Base-by-base conservation (phyloP, 2,888 invertebrate genomes). In the Meghimatium bilineatum region DNA sequence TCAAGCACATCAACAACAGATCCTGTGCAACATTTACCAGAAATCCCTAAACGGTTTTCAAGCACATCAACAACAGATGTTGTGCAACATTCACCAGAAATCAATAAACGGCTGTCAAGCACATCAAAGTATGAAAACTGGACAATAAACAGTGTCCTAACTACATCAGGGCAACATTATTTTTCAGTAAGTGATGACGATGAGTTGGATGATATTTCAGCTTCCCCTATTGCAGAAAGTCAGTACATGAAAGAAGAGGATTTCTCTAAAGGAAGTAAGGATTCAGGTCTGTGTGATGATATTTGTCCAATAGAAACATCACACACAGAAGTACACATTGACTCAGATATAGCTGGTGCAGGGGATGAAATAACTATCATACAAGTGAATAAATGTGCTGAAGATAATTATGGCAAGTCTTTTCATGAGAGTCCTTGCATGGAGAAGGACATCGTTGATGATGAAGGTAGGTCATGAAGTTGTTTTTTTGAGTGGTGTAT, bases 201-300 rank as follows among this genome's bases (percentile, higher is more conserved):
- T 66, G 69, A 66, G 26, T 38, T 67, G 34, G 82, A 82, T 17
- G 82, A 69, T 8, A 69, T 38, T 36, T 49, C 66, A 36, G 44
- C 67, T 69, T 79, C 75, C 23, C 44, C 56, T n/a, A 60, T 38
- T 29, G 66, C 36, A 20, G 44, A 63, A 78, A 66, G 82, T 49
- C 82, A 75, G 20, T 76, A 44, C 66, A 26, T 49, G 3, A 67
- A 85, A 26, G 56, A 75, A 10, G 34, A 71, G 17, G 49, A 76
- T n/a, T 77, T 72, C 14, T 67, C 81, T 44, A 81, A 34, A n/a
- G 85, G 85, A 34, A 83, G 83, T 80, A 85, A 85, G 44, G 85
- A 85, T 36, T 85, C 85, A 8, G 85, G 85, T 67, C 49, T 85
- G 36, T 79, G 80, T 34, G 83, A 82, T 52, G 83, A 82, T 29